Conservation (phyloP, 2,113 vertebrate species). For the Panthera uncia region DNA sequence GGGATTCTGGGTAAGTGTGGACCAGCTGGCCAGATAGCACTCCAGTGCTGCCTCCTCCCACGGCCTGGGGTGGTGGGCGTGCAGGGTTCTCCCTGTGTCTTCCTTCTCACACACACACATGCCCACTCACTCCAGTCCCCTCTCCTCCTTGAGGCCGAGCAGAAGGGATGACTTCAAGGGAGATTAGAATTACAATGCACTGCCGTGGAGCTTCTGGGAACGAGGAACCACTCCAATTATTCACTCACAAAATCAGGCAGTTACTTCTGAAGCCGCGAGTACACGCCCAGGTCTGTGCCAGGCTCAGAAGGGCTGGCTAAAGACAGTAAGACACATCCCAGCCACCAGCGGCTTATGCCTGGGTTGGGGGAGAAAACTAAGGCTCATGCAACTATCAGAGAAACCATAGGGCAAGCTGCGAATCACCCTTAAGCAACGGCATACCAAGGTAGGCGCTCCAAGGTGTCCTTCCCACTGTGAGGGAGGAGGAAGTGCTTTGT, state of each 20-base stretch:
- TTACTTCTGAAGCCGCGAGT: neutral
- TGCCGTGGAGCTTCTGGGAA: neutral
- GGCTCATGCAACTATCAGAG: neutral
- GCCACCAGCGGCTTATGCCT: neutral
- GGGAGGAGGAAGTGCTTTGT: rapidly evolving
- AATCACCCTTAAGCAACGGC: neutral
- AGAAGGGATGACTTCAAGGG: neutral
- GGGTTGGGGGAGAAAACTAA: neutral
- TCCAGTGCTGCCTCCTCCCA: neutral
- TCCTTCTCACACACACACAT: too few relatives aligned
- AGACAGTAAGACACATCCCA: neutral
- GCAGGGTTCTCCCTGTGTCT: neutral
- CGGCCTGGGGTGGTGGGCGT: neutral
- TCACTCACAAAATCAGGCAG: neutral
- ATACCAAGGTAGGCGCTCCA: rapidly evolving
- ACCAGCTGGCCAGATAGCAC: neutral
- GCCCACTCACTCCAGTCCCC: neutral
- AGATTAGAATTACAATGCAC: neutral
- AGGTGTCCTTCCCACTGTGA: rapidly evolving
- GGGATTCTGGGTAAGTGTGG: neutral
- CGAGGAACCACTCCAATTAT: rapidly evolving
- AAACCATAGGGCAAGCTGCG: neutral
- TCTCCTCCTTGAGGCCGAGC: neutral
- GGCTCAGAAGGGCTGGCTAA: neutral
- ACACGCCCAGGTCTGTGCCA: neutral